Evolutionary conservation across 2,888 invertebrate genomes (phyloP).

Genomic region (Cepaea hortensis): DNA sequence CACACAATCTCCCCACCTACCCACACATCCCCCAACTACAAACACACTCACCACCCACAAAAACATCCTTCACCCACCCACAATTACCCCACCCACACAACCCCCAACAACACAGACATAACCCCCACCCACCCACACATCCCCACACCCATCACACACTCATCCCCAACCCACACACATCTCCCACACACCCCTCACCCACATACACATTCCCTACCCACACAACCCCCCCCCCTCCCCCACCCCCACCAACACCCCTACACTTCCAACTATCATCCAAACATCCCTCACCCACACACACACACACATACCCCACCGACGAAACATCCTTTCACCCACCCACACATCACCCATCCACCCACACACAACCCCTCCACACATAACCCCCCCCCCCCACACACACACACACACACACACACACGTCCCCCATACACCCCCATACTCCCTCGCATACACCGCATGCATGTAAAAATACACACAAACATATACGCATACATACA

Average conservation of each 20-base stretch:
- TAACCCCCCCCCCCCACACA: not conserved
- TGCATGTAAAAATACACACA: not conserved
- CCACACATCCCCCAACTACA: too few relatives aligned
- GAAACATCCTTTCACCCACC: too few relatives aligned
- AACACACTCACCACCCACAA: not conserved
- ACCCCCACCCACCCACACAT: too few relatives aligned
- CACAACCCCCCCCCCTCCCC: not conserved
- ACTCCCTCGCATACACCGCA: not conserved
- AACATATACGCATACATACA: constrained; percentile 17
- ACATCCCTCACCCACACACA: not conserved
- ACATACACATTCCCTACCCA: not conserved
- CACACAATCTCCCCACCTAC: not conserved
- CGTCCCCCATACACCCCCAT: too few relatives aligned
- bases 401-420: not conserved
- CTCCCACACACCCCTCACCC: too few relatives aligned
- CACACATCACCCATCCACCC: not conserved
- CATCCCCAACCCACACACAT: not conserved
- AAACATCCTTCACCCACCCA: not conserved
- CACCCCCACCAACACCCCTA: too few relatives aligned
- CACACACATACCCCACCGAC: not conserved
- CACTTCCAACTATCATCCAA: not conserved
- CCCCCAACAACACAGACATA: not conserved
- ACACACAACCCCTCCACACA: not conserved
- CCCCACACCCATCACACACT: too few relatives aligned
- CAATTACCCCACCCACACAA: not conserved